A percentile compares a stretch with the other conserved stretches of the same genome.
These are phyloP conservation scores for Ophraella communa DNA, from an alignment of 2,888 invertebrate species.

Conservation along the genomic window DNA sequence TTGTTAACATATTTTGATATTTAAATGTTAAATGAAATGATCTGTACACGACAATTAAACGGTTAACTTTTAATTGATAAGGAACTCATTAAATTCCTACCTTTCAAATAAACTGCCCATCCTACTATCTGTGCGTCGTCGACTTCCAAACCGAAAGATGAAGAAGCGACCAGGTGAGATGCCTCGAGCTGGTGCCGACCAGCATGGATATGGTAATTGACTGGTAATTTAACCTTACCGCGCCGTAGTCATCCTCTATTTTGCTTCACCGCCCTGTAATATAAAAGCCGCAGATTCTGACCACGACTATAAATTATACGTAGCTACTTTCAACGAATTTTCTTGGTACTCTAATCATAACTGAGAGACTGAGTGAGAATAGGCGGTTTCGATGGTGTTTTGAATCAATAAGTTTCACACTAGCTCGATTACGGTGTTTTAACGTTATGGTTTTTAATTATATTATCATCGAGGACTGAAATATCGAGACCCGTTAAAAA, in stretches of 20 bases:
- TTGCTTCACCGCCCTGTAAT: constrained; percentile 57
- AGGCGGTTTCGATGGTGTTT: constrained; percentile 18
- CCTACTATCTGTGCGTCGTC: constrained; percentile 1
- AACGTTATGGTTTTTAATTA: not conserved
- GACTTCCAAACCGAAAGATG: constrained; percentile 17
- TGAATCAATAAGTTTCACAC: constrained; percentile 18
- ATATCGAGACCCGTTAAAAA: no score
- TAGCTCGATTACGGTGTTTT: constrained; percentile 9
- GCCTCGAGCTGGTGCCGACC: constrained; percentile 39
- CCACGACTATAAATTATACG: constrained; percentile 34
- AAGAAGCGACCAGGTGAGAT: constrained; percentile 43
- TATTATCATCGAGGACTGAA: not conserved
- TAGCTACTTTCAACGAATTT: constrained; percentile 27
- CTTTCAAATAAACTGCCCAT: not conserved
- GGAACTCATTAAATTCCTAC: not conserved
- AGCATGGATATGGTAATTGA: constrained; percentile 55
- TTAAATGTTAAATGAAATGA: not conserved
- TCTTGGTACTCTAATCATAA: constrained; percentile 20
- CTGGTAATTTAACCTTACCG: constrained; percentile 53
- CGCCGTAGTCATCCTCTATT: constrained; percentile 29
- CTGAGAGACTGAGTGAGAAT: constrained; percentile 20
- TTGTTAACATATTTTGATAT: no score
- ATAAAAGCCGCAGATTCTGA: constrained; percentile 51
- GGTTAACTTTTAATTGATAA: not conserved
- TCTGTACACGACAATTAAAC: not conserved